Evolutionary conservation across 2,113 vertebrate genomes (phyloP), one percentile per base, ranked within the genome.

Genomic region (Peromyscus californicus): DNA sequence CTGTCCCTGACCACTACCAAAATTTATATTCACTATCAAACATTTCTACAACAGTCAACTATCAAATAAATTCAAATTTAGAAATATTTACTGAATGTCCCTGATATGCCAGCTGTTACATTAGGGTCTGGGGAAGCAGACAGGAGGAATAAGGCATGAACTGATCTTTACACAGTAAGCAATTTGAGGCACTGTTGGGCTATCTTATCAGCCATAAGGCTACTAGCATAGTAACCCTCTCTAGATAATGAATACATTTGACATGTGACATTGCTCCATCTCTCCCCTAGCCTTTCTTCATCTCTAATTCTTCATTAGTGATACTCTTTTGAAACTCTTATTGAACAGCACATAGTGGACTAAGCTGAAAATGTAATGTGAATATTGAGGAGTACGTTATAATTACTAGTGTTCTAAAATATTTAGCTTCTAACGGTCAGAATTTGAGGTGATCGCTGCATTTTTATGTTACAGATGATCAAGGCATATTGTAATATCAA

Each of bases 391-490:
- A 84, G 33, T 31, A 0, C 76, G 29, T 39, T 85, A 31, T 57
- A 95, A 31, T 31, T 24, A 67, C 59, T 92, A 54, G 6, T 45
- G 42, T 89, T 74, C 29, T 80, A 85, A 63, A 84, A 61, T 17
- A 31, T 90, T 93, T 92, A 76, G 42, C 61, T 96, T 94, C 51
- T 91, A 26, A 39, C 70, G 74, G 59, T 78, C 19, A 45, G 87
- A 92, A 70, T 89, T 93, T 89, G 76, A 87, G 75, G 85, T 59
- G 24, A 90, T 31, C 92, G n/a, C 72, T 82, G 42, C 79, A 63
- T 72, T 93, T 93, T 92, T 93, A 61, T 88, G 29, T n/a, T 89
- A 88, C 5, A 89, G 69, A 45, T 94, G 83, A 89, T 78, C 75
- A 22, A 95, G 79, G 57, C 33, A 67, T 61, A n/a, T 42, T 94